phyloP scores from a whole-genome alignment of 2,888 invertebrate species.

The Sericinus montela region DNA sequence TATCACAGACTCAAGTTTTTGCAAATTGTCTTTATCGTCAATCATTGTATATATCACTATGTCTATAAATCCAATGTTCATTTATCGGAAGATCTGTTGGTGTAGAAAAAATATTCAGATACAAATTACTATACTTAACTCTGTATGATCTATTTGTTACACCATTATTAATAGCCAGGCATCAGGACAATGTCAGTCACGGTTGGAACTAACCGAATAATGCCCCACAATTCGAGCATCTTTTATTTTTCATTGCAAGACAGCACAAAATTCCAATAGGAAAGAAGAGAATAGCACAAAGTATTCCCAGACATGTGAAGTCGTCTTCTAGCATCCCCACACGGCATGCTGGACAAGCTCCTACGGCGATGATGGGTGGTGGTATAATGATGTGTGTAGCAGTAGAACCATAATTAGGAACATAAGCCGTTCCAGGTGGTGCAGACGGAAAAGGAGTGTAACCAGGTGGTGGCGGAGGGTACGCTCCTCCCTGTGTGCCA shows the following conservation, averaged over 20 bases:
- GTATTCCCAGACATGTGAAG: constrained; percentile 89
- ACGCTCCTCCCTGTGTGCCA: constrained; percentile 34
- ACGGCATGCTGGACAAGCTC: constrained; percentile 93
- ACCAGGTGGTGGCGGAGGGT: constrained; percentile 76
- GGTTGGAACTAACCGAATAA: constrained; percentile 80
- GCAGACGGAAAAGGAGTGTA: constrained; percentile 70
- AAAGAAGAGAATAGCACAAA: constrained; percentile 92
- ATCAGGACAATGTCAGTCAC: not conserved
- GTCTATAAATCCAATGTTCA: not conserved
- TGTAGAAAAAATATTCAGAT: constrained; percentile 15
- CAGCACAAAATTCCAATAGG: constrained; percentile 94
- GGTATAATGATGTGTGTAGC: constrained; percentile 82
- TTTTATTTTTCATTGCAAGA: constrained; percentile 88
- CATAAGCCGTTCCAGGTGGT: constrained; percentile 64
- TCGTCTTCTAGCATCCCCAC: constrained; percentile 93
- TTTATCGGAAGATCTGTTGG: not conserved
- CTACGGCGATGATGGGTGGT: constrained; percentile 89
- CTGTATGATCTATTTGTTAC: not conserved
- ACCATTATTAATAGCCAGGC: not conserved
- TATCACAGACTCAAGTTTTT: not conserved
- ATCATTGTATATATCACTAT: constrained; percentile 1
- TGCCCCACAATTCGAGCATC: constrained; percentile 93
- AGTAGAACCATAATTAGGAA: constrained; percentile 80
- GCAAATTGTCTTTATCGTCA: not conserved
- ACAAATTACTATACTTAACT: constrained; percentile 1